Percentiles rank a stretch among this genome's conserved stretches.
These are phyloP conservation scores for Formicarius rufipectus DNA, from an alignment of 2,113 vertebrate genomes.

Conservation along the genomic window DNA sequence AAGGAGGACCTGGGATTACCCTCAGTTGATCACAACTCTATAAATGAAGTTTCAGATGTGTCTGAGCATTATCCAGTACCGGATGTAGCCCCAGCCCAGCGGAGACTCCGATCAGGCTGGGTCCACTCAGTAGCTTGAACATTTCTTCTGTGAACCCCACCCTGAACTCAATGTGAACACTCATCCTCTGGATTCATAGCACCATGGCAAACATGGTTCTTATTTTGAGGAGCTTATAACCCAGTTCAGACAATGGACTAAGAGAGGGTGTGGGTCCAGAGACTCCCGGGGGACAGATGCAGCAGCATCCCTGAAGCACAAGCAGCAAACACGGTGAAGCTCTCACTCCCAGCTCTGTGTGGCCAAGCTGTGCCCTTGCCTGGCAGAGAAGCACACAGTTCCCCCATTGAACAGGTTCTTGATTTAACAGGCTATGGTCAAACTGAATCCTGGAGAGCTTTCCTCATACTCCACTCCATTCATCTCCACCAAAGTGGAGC, in stretches of 20 bases:
- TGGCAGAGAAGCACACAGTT: not conserved
- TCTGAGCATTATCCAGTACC: not conserved
- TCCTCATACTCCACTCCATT: not conserved
- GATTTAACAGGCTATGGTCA: not conserved
- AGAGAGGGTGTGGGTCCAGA: not conserved
- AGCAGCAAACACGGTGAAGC: not conserved
- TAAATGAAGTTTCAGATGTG: fast-evolving
- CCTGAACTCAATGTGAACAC: not conserved
- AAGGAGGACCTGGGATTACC: not conserved
- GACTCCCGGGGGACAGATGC: not conserved
- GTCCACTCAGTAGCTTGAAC: not conserved
- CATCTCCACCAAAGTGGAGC: not conserved
- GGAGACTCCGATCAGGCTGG: not conserved
- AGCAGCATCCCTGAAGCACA: not conserved
- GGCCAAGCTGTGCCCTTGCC: not conserved
- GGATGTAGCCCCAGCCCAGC: not conserved
- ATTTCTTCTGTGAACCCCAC: not conserved
- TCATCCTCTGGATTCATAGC: not conserved
- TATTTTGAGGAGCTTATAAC: not conserved
- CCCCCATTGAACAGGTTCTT: not conserved
- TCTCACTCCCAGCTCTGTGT: not conserved
- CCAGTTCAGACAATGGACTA: not conserved
- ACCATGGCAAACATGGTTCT: not conserved
- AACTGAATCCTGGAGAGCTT: not conserved
- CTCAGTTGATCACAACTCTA: not conserved